phyloP scores from a whole-genome alignment of 2,888 invertebrate species.

The Cheilosia grossa region DNA sequence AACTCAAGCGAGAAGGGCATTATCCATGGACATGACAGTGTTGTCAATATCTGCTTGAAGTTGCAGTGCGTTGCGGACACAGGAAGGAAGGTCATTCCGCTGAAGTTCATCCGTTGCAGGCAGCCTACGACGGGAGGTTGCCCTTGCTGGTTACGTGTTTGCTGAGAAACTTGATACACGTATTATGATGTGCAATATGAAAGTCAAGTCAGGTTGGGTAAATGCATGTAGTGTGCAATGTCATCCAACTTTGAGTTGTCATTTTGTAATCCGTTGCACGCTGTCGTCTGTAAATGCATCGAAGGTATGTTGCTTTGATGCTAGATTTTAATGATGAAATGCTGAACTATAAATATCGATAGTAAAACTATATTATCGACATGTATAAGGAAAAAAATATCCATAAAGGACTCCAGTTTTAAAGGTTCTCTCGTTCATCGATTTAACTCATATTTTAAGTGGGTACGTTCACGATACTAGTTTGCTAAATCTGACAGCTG shows the following conservation, averaged over 20 bases:
- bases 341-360: too few relatives aligned
- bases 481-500: too few relatives aligned
- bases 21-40: slow-evolving; percentile 71
- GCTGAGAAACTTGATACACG: slow-evolving; percentile 59
- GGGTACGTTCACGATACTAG: too few relatives aligned
- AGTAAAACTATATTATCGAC: too few relatives aligned
- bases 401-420: too few relatives aligned
- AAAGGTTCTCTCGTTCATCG: too few relatives aligned
- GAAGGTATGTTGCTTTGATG: not conserved
- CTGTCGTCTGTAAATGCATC: slow-evolving; percentile 1
- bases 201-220: not conserved
- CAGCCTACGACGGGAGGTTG: slow-evolving; percentile 35
- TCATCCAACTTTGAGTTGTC: slow-evolving; percentile 18
- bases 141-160: slow-evolving; percentile 49
- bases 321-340: too few relatives aligned
- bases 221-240: not conserved
- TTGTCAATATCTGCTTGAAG: slow-evolving; percentile 22
- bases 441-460: too few relatives aligned
- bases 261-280: slow-evolving; percentile 1
- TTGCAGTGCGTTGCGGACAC: slow-evolving; percentile 40
- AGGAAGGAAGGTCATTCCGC: slow-evolving; percentile 65
- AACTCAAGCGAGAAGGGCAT: slow-evolving; percentile 69
- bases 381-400: too few relatives aligned
- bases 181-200: not conserved
- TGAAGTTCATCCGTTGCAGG: slow-evolving; percentile 54